Base-by-base conservation (phyloP, 2,113 vertebrate genomes). In the Euleptes europaea region DNA sequence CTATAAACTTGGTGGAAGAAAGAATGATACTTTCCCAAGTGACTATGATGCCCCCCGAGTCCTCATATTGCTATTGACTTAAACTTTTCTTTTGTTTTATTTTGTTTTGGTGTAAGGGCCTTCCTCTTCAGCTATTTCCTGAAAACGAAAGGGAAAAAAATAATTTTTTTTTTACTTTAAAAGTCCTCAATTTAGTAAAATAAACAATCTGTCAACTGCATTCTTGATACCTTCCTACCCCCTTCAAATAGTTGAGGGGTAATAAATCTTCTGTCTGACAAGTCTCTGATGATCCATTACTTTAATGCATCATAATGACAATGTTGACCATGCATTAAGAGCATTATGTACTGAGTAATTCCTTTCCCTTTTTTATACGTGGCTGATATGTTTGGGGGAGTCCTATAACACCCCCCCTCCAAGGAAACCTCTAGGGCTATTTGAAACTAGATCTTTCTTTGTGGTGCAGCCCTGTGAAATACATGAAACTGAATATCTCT, bases 301-400 rank as follows among this genome's bases (percentile, higher is more conserved):
- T 83, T 94, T 94, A 95, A 95, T 96, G 94, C 88, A 94, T 96
- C 93, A 94, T 92, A 89, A 94, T 94, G 95, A 95, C 95, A 96
- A 95, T 94, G 88, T 84, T 91, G 54, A 49, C 49, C 92, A 96
- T 94, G 89, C 89, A 94, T 93, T 92, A 93, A 57, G 86, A 78
- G 86, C 91, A 92, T 91, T 93, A 94, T 92, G 90, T 95, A 93
- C 91, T 92, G 90, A 94, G 44, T 51, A 26, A 15, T 5, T 14
- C 31, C 31, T 69, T 84, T 66, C 17, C 40, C 63, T 65, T 84
- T 44, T 54, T 51, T 65, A 31, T 84, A 67, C 35, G 42, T 73
- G 49, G 49, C 28, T 57, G 5, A 57, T 6, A 72, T 35, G 33
- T 71, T 40, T 9, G 17, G 5, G 31, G 49, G 35, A 82, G 5